These are phyloP conservation scores for Calephelis perditalis DNA, from an alignment of 2,888 invertebrate genomes.

Conservation along the genomic window DNA sequence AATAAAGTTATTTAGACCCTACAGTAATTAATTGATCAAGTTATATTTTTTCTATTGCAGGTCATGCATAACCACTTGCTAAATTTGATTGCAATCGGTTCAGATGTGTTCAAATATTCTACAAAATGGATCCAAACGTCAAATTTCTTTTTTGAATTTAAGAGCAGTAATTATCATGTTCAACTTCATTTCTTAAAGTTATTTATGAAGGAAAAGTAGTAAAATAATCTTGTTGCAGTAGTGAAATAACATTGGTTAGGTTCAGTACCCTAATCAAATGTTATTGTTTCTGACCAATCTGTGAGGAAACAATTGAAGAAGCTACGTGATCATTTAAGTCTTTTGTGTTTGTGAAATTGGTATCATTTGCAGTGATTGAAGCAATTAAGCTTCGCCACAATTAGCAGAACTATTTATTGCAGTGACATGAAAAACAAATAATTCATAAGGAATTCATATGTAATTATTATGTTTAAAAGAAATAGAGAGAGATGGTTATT, in stretches of 20 bases:
- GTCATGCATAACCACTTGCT: too few relatives aligned
- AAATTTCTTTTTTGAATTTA: too few relatives aligned
- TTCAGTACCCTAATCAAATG: background rate
- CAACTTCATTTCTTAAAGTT: too few relatives aligned
- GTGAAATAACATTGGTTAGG: background rate
- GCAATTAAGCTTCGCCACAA: background rate
- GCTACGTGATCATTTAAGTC: constrained; percentile 9
- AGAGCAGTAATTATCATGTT: too few relatives aligned
- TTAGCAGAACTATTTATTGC: background rate
- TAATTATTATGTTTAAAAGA: background rate
- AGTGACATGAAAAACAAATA: background rate
- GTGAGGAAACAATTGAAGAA: background rate
- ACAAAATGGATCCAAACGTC: too few relatives aligned
- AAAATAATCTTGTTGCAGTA: background rate
- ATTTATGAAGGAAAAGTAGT: too few relatives aligned
- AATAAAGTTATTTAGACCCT: too few relatives aligned
- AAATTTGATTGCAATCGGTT: too few relatives aligned
- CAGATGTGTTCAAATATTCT: too few relatives aligned
- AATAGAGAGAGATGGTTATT: too few relatives aligned
- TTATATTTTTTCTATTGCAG: too few relatives aligned
- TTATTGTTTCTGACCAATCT: background rate
- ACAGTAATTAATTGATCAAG: too few relatives aligned
- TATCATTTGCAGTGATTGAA: constrained; percentile 1
- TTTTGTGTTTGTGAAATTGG: background rate
- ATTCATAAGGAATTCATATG: background rate